Percentiles rank a stretch among this genome's conserved stretches.
Evolutionary conservation across 1,140 invertebrate species (phyloP).

Genomic region (Heliconius hewitsoni): DNA sequence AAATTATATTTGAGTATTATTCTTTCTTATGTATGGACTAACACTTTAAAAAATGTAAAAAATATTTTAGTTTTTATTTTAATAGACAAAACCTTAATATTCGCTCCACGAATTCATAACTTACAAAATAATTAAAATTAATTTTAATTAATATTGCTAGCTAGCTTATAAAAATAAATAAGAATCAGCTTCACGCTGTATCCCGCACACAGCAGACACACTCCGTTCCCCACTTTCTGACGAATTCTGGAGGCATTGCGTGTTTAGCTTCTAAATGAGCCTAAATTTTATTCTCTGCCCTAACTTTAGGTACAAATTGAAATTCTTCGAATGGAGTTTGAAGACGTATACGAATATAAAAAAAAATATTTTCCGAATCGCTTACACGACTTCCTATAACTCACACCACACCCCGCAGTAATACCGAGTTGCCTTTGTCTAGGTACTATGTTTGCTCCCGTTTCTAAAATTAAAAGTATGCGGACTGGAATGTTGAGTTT

Average conservation of each 20-base stretch:
- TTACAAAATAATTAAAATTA: too few species aligned
- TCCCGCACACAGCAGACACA: too few species aligned
- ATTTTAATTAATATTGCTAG: neutral
- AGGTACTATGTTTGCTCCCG: conserved; percentile 71
- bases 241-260: too few species aligned
- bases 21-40: too few species aligned
- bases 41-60: too few species aligned
- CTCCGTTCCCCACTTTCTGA: too few species aligned
- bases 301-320: neutral
- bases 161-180: neutral
- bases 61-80: too few species aligned
- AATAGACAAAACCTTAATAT: neutral
- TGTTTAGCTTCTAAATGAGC: too few species aligned
- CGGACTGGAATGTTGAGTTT: conserved; percentile 60
- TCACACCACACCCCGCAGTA: conserved; percentile 34
- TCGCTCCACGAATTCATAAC: too few species aligned
- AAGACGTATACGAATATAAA: neutral
- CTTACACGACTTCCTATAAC: conserved; percentile 30
- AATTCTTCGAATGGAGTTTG: too few species aligned
- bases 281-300: neutral
- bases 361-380: neutral
- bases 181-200: too few species aligned
- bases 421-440: conserved; percentile 67
- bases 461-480: conserved; percentile 80
- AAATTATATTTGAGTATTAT: too few species aligned